Percentiles rank a stretch among this genome's conserved stretches.
phyloP scores from a whole-genome alignment of 1,140 invertebrate genomes.

The Phymorhynchus buccinoides region DNA sequence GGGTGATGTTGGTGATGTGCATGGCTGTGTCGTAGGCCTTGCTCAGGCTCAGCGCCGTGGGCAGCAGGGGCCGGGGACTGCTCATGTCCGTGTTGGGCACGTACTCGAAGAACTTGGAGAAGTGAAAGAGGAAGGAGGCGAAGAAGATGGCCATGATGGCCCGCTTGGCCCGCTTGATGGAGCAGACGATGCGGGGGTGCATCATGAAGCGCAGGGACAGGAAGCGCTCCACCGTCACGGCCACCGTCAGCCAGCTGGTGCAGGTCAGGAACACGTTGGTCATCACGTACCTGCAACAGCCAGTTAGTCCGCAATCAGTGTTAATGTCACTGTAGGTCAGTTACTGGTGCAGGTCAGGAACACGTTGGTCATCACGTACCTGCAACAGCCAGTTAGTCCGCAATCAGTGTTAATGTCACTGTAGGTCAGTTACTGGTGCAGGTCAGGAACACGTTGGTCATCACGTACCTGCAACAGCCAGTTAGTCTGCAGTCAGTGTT shows the following conservation, averaged over 20 bases:
- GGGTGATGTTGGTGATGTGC: slow-evolving; percentile 51
- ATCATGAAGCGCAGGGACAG: slow-evolving; percentile 95
- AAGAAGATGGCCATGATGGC: slow-evolving; percentile 87
- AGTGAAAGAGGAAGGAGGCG: slow-evolving; percentile 88
- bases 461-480: slow-evolving; percentile 78
- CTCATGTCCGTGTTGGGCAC: slow-evolving; percentile 69
- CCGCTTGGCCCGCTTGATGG: slow-evolving; percentile 86
- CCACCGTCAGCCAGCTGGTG: slow-evolving; percentile 93
- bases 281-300: slow-evolving; percentile 80
- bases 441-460: slow-evolving; percentile 88
- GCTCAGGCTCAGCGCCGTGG: slow-evolving; percentile 81
- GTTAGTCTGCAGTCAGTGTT: no score
- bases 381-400: slow-evolving; percentile 45
- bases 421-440: no score
- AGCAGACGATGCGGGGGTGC: slow-evolving; percentile 88
- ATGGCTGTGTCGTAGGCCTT: slow-evolving; percentile 78
- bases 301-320: no score
- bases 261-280: slow-evolving; percentile 89
- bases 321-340: no score
- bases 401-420: no score
- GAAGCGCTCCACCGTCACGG: slow-evolving; percentile 93
- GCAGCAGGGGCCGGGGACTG: slow-evolving; percentile 76
- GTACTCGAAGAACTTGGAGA: slow-evolving; percentile 78
- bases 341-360: slow-evolving; percentile 92
- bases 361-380: slow-evolving; percentile 87